Percentiles rank a stretch among this genome's conserved stretches.
phyloP scores from a whole-genome alignment of 2,888 invertebrate species.

The Eugnorisma glareosa region DNA sequence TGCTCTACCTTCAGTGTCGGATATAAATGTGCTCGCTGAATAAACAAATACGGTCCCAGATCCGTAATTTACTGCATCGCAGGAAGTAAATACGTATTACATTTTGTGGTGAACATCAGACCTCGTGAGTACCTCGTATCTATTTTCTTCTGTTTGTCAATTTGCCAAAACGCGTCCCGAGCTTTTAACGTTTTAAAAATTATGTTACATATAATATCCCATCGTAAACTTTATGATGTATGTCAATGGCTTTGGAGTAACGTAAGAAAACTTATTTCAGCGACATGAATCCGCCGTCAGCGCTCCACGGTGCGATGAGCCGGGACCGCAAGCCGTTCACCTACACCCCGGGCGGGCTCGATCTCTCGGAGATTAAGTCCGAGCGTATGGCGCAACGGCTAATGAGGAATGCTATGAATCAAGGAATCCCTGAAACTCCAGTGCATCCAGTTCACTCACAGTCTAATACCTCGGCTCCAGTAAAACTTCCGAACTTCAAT shows the following conservation, averaged over 20 bases:
- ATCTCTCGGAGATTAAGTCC: constrained; percentile 97
- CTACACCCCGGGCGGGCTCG: constrained; percentile 97
- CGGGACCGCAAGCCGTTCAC: constrained; percentile 99
- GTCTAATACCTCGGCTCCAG: constrained; percentile 86
- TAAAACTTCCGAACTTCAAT: constrained; percentile 85
- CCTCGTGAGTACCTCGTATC: constrained; percentile 85
- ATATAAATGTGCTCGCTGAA: constrained; percentile 76
- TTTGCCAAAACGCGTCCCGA: constrained; percentile 82
- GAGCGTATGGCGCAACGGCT: constrained; percentile 96
- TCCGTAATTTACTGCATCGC: constrained; percentile 67
- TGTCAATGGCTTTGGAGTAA: constrained; percentile 69
- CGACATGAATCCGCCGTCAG: constrained; percentile 94
- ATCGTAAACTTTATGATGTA: constrained; percentile 69
- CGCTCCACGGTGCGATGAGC: constrained; percentile 96
- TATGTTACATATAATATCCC: constrained; percentile 68
- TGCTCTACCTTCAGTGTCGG: constrained; percentile 75
- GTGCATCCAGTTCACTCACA: constrained; percentile 88
- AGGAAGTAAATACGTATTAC: constrained; percentile 81
- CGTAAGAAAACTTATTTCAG: constrained; percentile 81
- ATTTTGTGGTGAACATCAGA: constrained; percentile 76
- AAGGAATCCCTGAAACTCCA: constrained; percentile 93
- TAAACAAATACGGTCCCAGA: constrained; percentile 74
- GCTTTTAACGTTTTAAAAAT: constrained; percentile 74
- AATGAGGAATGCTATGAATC: constrained; percentile 90
- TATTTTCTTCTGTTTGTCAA: constrained; percentile 86